Evolutionary conservation across 2,113 vertebrate species (phyloP).

Genomic region (Plestiodon gilberti): DNA sequence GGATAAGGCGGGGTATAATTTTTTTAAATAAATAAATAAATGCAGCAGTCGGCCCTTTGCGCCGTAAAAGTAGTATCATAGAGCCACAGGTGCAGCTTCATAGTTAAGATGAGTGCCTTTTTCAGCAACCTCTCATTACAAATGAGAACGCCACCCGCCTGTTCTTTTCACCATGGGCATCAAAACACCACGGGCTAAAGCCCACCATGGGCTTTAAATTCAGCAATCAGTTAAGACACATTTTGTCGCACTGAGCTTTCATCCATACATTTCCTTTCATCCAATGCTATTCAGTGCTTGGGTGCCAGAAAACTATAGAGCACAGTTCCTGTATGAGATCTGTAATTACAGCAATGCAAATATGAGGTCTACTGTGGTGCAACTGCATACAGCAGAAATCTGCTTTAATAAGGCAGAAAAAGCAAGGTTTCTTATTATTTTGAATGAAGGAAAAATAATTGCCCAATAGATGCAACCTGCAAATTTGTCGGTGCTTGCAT

Average conservation of each 20-base stretch:
- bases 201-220: not conserved
- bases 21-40: too few relatives aligned
- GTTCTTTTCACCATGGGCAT: too few relatives aligned
- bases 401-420: slow-evolving; percentile 1
- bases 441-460: slow-evolving; percentile 9
- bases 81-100: too few relatives aligned
- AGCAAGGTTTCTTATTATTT: slow-evolving; percentile 4
- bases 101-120: too few relatives aligned
- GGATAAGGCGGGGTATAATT: too few relatives aligned
- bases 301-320: not conserved
- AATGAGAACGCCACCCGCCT: too few relatives aligned
- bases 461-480: not conserved
- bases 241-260: not conserved
- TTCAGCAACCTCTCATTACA: too few relatives aligned
- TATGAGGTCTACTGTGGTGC: not conserved
- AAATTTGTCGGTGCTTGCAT: not conserved
- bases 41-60: too few relatives aligned
- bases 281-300: not conserved
- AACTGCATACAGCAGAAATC: not conserved
- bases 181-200: too few relatives aligned
- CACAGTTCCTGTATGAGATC: not conserved
- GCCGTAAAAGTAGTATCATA: too few relatives aligned
- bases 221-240: not conserved
- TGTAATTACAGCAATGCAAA: slow-evolving; percentile 13
- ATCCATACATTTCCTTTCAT: not conserved